phyloP scores from a whole-genome alignment of 2,888 invertebrate genomes.

The Hypselothyrea guttata region DNA sequence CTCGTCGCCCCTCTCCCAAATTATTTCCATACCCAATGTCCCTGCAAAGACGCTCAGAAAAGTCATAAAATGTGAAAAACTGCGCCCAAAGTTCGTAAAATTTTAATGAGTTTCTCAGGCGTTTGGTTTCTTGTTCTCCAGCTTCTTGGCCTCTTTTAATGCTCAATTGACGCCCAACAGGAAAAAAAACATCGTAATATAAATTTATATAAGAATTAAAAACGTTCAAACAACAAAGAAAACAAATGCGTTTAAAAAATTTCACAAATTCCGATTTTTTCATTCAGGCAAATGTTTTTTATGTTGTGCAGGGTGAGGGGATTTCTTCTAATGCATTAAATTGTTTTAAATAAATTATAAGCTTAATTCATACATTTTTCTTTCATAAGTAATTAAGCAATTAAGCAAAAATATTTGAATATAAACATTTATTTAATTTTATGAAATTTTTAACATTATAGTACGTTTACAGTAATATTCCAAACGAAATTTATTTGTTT shows the following conservation, averaged over 20 bases:
- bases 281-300: neutral
- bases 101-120: constrained; percentile 69
- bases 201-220: constrained; percentile 72
- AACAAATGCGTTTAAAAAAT: constrained; percentile 58
- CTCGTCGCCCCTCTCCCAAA: neutral
- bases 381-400: too few relatives aligned
- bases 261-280: constrained; percentile 37
- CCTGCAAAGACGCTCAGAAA: constrained; percentile 35
- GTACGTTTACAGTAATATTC: too few relatives aligned
- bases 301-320: too few relatives aligned
- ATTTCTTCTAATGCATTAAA: too few relatives aligned
- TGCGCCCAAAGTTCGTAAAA: constrained; percentile 76
- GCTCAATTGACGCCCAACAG: constrained; percentile 62
- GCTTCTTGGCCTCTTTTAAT: constrained; percentile 20
- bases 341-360: too few relatives aligned
- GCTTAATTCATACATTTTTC: too few relatives aligned
- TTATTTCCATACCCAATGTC: neutral
- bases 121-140: constrained; percentile 38
- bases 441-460: too few relatives aligned
- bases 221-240: constrained; percentile 45
- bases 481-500: too few relatives aligned
- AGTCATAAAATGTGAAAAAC: constrained; percentile 75
- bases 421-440: too few relatives aligned
- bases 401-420: too few relatives aligned
- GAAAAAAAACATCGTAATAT: constrained; percentile 72